Conservation (phyloP, 2,113 vertebrate genomes). For the Ageneiosus marmoratus region DNA sequence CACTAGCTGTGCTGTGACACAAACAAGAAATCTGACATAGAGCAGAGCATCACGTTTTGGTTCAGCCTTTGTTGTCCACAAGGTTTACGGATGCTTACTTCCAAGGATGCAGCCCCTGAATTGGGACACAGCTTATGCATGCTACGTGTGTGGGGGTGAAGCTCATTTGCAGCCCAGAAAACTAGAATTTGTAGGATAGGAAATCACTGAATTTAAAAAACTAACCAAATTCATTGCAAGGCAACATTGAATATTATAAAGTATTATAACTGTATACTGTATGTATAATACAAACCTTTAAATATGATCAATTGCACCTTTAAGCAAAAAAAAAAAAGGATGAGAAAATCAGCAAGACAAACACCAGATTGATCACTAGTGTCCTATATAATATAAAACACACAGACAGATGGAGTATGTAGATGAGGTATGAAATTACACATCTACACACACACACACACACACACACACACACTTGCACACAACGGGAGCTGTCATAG, state of each 20-base stretch:
- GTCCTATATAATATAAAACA: not conserved
- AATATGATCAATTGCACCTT: not conserved
- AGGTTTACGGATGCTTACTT: too few species aligned
- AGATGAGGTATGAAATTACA: conserved; percentile 10
- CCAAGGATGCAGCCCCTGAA: too few species aligned
- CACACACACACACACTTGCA: conserved; percentile 13
- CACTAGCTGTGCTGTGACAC: too few species aligned
- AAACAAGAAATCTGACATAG: too few species aligned
- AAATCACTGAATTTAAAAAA: not conserved
- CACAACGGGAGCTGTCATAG: not conserved
- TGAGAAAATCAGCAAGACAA: not conserved
- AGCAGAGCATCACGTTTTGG: too few species aligned
- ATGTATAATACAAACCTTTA: not conserved
- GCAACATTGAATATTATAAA: not conserved
- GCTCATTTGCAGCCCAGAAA: not conserved
- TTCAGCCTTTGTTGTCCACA: too few species aligned
- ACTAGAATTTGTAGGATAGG: not conserved
- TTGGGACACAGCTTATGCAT: not conserved
- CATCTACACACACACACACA: not conserved
- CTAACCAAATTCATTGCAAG: not conserved
- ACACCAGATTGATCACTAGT: not conserved
- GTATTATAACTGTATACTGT: not conserved
- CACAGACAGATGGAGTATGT: conserved; percentile 17
- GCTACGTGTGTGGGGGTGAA: not conserved
- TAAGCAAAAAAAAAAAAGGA: not conserved